These are phyloP conservation scores for Aphyosemion australe DNA, from an alignment of 2,113 vertebrate species.

Conservation along the genomic window DNA sequence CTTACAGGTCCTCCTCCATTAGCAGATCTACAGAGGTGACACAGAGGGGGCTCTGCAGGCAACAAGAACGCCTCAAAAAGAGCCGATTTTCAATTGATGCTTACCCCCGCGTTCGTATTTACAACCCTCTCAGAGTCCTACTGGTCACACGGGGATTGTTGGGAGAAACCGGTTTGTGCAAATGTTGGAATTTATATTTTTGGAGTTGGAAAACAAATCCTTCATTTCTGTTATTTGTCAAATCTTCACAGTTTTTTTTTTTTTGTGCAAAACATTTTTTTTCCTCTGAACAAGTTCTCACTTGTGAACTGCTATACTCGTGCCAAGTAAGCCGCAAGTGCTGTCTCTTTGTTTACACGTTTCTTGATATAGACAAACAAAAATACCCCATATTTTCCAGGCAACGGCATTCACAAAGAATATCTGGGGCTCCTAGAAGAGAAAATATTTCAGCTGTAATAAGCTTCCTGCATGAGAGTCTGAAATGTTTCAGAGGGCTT, in stretches of 20 bases:
- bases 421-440: conserved; percentile 67
- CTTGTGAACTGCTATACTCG: conserved; percentile 59
- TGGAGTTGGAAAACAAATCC: conserved; percentile 31
- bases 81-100: conserved; percentile 47
- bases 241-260: conserved; percentile 40
- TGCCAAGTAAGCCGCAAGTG: conserved; percentile 61
- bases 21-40: conserved; percentile 69
- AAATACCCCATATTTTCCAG: conserved; percentile 68
- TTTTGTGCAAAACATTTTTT: conserved; percentile 37
- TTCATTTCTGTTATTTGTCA: conserved; percentile 27
- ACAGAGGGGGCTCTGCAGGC: conserved; percentile 53
- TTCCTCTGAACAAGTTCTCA: conserved; percentile 63
- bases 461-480: conserved; percentile 73
- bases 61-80: conserved; percentile 49
- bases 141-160: conserved; percentile 17
- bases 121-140: conserved; percentile 7
- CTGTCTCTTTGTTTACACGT: conserved; percentile 73
- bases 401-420: conserved; percentile 73
- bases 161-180: conserved; percentile 26
- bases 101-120: conserved; percentile 41
- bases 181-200: conserved; percentile 29
- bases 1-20: conserved; percentile 74
- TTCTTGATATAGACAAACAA: conserved; percentile 76
- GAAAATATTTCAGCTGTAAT: conserved; percentile 77
- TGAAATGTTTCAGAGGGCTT: conserved; percentile 69